A percentile compares a stretch with the other conserved stretches of the same genome.
Evolutionary conservation across 2,113 vertebrate species (phyloP).

Genomic region (Cinclus cinclus): DNA sequence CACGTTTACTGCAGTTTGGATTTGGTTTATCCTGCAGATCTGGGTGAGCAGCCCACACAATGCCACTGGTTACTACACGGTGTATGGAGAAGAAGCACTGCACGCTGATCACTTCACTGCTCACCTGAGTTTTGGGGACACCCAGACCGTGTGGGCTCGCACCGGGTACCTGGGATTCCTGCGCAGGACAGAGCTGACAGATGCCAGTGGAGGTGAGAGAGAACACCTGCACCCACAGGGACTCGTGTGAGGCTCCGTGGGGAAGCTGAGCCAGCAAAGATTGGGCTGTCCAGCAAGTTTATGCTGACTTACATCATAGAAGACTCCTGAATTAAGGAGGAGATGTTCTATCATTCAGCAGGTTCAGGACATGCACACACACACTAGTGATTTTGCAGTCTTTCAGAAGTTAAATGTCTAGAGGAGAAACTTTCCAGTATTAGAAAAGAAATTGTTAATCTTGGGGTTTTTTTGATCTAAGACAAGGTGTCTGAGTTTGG

Average conservation of each 20-base stretch:
- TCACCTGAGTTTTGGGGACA: constrained; percentile 92
- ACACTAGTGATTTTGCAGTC: background rate
- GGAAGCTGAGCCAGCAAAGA: background rate
- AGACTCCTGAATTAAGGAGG: background rate
- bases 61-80: constrained; percentile 92
- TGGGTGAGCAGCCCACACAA: constrained; percentile 98
- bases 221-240: no score
- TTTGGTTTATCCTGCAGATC: constrained; percentile 71
- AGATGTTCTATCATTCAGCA: background rate
- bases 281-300: background rate
- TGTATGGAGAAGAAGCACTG: constrained; percentile 91
- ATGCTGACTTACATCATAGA: background rate
- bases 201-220: constrained; percentile 90
- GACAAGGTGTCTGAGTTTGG: background rate
- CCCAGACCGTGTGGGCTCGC: constrained; percentile 90
- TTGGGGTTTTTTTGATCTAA: background rate
- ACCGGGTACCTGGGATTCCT: constrained; percentile 97
- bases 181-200: constrained; percentile 91
- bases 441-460: background rate
- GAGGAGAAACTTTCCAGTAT: background rate
- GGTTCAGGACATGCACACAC: background rate
- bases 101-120: constrained; percentile 95
- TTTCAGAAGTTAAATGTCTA: background rate
- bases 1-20: background rate
- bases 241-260: background rate